Percentiles rank a stretch among this genome's conserved stretches.
These are phyloP conservation scores for Orussus abietinus DNA, from an alignment of 1,140 invertebrate genomes.

Conservation along the genomic window DNA sequence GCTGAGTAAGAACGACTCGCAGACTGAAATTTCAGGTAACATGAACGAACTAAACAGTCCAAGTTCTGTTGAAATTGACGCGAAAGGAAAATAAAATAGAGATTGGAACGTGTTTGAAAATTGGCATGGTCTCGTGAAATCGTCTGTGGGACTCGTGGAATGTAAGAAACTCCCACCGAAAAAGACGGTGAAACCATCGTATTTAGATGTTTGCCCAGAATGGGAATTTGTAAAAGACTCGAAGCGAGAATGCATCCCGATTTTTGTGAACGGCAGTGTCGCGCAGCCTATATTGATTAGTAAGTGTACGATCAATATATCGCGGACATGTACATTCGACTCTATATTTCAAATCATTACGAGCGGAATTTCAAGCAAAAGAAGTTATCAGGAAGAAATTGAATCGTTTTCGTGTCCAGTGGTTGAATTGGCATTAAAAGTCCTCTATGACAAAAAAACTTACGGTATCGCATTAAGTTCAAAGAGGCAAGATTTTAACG, in stretches of 20 bases:
- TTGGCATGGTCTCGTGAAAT: not conserved
- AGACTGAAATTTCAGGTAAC: not conserved
- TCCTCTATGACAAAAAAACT: not conserved
- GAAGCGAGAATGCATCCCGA: too few relatives aligned
- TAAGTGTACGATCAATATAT: constrained; percentile 1
- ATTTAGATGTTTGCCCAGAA: constrained; percentile 12
- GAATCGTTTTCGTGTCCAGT: too few relatives aligned
- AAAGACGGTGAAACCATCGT: constrained; percentile 6
- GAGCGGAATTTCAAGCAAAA: constrained; percentile 1
- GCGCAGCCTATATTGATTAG: not conserved
- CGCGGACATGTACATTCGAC: constrained; percentile 12
- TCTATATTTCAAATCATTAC: constrained; percentile 12
- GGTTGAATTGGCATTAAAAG: not conserved
- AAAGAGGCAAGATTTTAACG: not conserved
- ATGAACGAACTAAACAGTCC: too few relatives aligned
- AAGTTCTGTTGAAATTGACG: too few relatives aligned
- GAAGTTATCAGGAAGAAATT: constrained; percentile 5
- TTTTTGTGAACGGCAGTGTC: constrained; percentile 4
- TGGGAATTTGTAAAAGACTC: constrained; percentile 9
- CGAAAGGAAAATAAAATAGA: constrained; percentile 5
- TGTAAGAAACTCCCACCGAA: not conserved
- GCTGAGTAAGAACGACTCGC: not conserved
- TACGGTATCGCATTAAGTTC: not conserved
- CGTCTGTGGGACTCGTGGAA: not conserved
- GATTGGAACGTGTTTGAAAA: constrained; percentile 2